A percentile compares a stretch with the other conserved stretches of the same genome.
phyloP scores from a whole-genome alignment of 2,113 vertebrate species.

The Epinephelus fuscoguttatus region DNA sequence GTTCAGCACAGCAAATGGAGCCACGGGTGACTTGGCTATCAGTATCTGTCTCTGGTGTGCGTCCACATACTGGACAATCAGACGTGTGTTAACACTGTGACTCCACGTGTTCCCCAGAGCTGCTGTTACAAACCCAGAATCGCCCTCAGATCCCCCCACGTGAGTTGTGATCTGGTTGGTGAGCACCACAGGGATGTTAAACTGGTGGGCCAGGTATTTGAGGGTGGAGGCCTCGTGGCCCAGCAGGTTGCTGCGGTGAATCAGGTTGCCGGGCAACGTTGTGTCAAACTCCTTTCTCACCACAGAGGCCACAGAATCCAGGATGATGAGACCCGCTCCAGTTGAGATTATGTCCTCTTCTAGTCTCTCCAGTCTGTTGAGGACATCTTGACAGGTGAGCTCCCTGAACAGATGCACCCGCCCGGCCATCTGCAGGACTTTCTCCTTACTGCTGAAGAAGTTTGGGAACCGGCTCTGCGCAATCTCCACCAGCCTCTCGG shows the following conservation, averaged over 20 bases:
- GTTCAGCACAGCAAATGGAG: slow-evolving; percentile 83
- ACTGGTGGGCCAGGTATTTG: slow-evolving; percentile 90
- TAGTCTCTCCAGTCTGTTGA: slow-evolving; percentile 86
- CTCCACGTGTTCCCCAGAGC: slow-evolving; percentile 91
- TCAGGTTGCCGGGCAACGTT: slow-evolving; percentile 87
- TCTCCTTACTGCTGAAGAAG: slow-evolving; percentile 85
- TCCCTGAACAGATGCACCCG: slow-evolving; percentile 87
- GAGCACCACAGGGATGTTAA: slow-evolving; percentile 85
- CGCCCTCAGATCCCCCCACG: slow-evolving; percentile 26
- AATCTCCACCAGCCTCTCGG: slow-evolving; percentile 89
- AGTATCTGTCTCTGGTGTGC: slow-evolving; percentile 85
- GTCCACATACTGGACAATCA: slow-evolving; percentile 86
- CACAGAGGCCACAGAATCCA: slow-evolving; percentile 91
- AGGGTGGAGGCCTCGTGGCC: slow-evolving; percentile 84
- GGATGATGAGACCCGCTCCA: slow-evolving; percentile 85
- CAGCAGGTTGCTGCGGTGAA: slow-evolving; percentile 87
- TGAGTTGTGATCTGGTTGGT: slow-evolving; percentile 49
- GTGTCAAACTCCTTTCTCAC: slow-evolving; percentile 91
- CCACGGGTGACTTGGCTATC: slow-evolving; percentile 89
- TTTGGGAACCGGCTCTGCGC: slow-evolving; percentile 85
- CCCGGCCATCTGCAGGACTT: slow-evolving; percentile 83
- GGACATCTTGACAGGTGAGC: slow-evolving; percentile 87
- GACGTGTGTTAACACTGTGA: slow-evolving; percentile 88
- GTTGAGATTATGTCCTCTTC: slow-evolving; percentile 91
- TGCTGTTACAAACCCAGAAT: slow-evolving; percentile 83